These are phyloP conservation scores for Biston stratarius DNA, from an alignment of 2,888 invertebrate species.

Conservation along the genomic window DNA sequence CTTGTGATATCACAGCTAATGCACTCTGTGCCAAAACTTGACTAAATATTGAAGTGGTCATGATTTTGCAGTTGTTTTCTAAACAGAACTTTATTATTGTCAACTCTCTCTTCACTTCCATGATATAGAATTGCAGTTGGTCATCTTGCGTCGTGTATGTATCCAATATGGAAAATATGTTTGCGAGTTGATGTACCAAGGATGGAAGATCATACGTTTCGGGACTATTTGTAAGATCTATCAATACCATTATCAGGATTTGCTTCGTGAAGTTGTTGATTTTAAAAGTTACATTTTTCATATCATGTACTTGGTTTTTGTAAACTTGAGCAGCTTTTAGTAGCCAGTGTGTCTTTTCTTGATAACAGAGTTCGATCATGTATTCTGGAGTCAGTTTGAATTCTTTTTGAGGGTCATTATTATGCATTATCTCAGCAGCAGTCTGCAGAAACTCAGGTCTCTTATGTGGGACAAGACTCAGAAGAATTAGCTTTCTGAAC, in stretches of 20 bases:
- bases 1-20: slow-evolving; percentile 82
- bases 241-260: slow-evolving; percentile 81
- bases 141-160: slow-evolving; percentile 75
- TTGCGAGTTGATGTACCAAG: slow-evolving; percentile 76
- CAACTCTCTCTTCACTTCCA: slow-evolving; percentile 81
- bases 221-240: slow-evolving; percentile 79
- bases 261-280: slow-evolving; percentile 83
- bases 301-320: slow-evolving; percentile 76
- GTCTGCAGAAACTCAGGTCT: slow-evolving; percentile 69
- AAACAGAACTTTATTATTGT: slow-evolving; percentile 82
- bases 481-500: slow-evolving; percentile 76
- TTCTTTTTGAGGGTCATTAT: slow-evolving; percentile 74
- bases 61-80: slow-evolving; percentile 81
- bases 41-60: slow-evolving; percentile 81
- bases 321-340: slow-evolving; percentile 79
- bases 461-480: slow-evolving; percentile 74
- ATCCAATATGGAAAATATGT: slow-evolving; percentile 81
- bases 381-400: slow-evolving; percentile 81
- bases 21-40: slow-evolving; percentile 80
- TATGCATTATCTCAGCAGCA: slow-evolving; percentile 71
- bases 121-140: slow-evolving; percentile 79
- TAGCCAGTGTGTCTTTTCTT: slow-evolving; percentile 80
- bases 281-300: slow-evolving; percentile 80
- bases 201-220: slow-evolving; percentile 79
- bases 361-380: slow-evolving; percentile 82